Evolutionary conservation across 2,888 invertebrate genomes (phyloP).

Genomic region (Ennomos erosarius): DNA sequence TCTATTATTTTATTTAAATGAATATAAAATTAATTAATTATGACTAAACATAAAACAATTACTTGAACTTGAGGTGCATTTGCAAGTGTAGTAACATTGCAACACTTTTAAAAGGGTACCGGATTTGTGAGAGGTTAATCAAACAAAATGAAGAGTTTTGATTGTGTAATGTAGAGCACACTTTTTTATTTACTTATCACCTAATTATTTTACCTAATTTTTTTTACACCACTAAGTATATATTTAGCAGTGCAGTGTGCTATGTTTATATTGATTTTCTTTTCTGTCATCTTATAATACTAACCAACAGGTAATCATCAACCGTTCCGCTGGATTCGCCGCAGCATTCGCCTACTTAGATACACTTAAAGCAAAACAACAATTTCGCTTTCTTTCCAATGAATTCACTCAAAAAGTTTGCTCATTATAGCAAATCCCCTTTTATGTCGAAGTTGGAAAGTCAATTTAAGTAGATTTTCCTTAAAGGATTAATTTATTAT

Average conservation of each 20-base stretch:
- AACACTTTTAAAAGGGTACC: too few species aligned
- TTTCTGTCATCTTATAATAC: slow-evolving; percentile 1
- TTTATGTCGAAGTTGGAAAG: slow-evolving; percentile 12
- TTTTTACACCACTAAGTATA: too few species aligned
- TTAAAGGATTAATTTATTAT: slow-evolving; percentile 21
- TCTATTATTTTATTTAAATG: too few species aligned
- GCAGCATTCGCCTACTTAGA: slow-evolving; percentile 27
- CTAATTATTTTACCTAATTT: too few species aligned
- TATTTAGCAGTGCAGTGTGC: background rate
- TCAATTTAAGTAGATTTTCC: slow-evolving; percentile 19
- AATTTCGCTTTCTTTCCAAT: slow-evolving; percentile 34
- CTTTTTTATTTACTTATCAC: too few species aligned
- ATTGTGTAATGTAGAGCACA: too few species aligned
- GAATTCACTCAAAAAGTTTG: slow-evolving; percentile 10
- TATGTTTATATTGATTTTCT: slow-evolving; percentile 2
- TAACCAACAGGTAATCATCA: slow-evolving; percentile 15
- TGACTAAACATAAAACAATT: too few species aligned
- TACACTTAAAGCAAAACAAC: slow-evolving; percentile 24
- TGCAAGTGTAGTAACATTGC: too few species aligned
- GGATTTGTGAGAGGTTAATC: too few species aligned
- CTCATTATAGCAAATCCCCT: background rate
- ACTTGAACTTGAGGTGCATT: too few species aligned
- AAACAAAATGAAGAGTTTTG: too few species aligned
- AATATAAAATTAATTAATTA: too few species aligned
- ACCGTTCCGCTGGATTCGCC: slow-evolving; percentile 33